Base-by-base conservation (phyloP, 2,888 invertebrate species). In the Eupeodes latifasciatus region DNA sequence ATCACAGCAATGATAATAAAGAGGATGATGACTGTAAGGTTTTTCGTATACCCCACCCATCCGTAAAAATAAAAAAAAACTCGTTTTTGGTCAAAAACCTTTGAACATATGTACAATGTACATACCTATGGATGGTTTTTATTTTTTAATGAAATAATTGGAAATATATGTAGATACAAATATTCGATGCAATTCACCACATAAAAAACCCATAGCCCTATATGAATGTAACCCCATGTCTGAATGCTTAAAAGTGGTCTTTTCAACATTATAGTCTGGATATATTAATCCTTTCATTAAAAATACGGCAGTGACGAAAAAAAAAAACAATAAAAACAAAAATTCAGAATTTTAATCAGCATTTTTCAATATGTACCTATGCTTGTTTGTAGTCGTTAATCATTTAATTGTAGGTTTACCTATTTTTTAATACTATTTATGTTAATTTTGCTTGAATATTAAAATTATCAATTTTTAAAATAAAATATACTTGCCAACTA, bases 1-100 rank as follows among this genome's bases (percentile, higher is more conserved):
- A 86, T 86, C 85, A 81, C 81, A 75, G 81, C 69, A 76, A 77
- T 77, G 57, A 76, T 82, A 79, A 79, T 81, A 71, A 75, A 75
- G 59, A 64, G 64, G 27, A 12, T 6, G 7, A 34, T 14, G 27
- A 2, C 9, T 19, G 4, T 55, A 53, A 74, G 55, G 62, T 86
- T 76, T 64, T 76, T 47, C 27, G 2, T 27, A 3, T 27, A 27
- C 27, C 27, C 7, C 16, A 40, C 14, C 19, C 10, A 5, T 0
- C 36, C 16, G 0, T 11, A 16, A 40, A 40, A 16, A 59, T 44
- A 44, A 62, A 6, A 14, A 59, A 59, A 47, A 81, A n/a, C 53
- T 55, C n/a, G n/a, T 44, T 16, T 14, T 59, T 2, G 14, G 34
- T 59, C 9, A 34, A 36, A 11, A 9, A 40, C 64, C 19, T 76